A percentile compares a stretch with the other conserved stretches of the same genome.
phyloP scores from a whole-genome alignment of 1,140 invertebrate species.

The Solenopsis invicta region DNA sequence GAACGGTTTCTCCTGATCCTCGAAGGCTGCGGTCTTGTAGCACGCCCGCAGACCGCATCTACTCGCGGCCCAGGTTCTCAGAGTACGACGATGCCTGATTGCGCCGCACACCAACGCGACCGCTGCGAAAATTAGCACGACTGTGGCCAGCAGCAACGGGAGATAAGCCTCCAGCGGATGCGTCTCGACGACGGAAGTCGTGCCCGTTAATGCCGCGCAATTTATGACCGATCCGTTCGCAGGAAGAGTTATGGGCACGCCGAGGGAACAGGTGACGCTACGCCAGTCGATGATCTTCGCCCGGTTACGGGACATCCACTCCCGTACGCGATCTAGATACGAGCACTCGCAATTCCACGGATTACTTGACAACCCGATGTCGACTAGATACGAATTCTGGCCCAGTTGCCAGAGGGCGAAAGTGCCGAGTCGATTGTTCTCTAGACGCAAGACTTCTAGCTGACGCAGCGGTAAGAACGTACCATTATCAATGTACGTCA shows the following conservation, averaged over 20 bases:
- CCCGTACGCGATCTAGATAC: constrained; percentile 92
- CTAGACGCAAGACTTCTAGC: constrained; percentile 92
- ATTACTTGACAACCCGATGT: constrained; percentile 93
- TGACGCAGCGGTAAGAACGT: constrained; percentile 92
- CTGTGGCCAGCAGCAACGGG: constrained; percentile 91
- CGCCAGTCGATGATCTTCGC: constrained; percentile 91
- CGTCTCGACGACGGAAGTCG: constrained; percentile 88
- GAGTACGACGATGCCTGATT: constrained; percentile 93
- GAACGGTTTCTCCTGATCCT: constrained; percentile 94
- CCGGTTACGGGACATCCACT: constrained; percentile 91
- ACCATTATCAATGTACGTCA: constrained; percentile 91
- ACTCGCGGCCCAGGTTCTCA: constrained; percentile 95
- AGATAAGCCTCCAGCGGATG: constrained; percentile 93
- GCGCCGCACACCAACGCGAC: constrained; percentile 91
- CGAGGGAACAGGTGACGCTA: constrained; percentile 89
- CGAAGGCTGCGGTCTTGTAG: constrained; percentile 92
- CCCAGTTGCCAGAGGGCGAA: constrained; percentile 92
- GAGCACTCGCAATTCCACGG: constrained; percentile 96
- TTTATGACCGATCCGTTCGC: constrained; percentile 90
- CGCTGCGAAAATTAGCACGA: constrained; percentile 91
- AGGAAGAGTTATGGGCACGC: constrained; percentile 88
- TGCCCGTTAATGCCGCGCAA: constrained; percentile 85
- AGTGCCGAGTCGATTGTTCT: constrained; percentile 92
- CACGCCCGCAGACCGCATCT: constrained; percentile 94
- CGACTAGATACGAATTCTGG: constrained; percentile 92